Evolutionary conservation across 2,113 vertebrate species (phyloP).

Genomic region (Rhynchomys soricoides): DNA sequence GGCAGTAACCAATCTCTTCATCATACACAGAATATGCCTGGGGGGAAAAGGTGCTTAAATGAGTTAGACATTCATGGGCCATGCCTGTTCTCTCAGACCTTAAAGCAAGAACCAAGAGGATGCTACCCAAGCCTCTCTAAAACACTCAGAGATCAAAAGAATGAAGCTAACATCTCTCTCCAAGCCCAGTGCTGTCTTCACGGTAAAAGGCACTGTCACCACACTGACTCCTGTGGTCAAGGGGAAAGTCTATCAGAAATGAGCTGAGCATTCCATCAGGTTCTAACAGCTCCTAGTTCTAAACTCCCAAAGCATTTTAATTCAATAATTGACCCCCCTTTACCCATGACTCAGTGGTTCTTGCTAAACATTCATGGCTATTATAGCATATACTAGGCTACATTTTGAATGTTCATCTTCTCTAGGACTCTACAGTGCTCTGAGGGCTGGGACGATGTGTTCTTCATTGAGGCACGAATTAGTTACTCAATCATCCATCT

Average conservation of each 20-base stretch:
- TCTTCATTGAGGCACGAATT: not conserved
- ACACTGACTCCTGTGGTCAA: not conserved
- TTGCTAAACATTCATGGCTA: not conserved
- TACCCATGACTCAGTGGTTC: not conserved
- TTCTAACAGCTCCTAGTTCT: not conserved
- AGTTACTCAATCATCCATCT: conserved; percentile 60
- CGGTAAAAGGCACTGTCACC: not conserved
- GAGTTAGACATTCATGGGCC: not conserved
- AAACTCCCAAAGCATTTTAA: not conserved
- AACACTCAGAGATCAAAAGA: not conserved
- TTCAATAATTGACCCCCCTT: not conserved
- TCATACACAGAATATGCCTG: conserved; percentile 99
- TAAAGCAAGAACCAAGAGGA: not conserved
- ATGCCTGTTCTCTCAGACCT: not conserved
- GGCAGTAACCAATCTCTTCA: conserved; percentile 99
- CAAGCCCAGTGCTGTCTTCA: not conserved
- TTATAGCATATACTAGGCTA: not conserved
- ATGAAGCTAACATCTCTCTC: not conserved
- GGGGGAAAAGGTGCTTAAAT: conserved; percentile 29
- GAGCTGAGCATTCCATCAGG: not conserved
- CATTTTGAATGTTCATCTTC: not conserved
- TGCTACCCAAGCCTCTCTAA: not conserved
- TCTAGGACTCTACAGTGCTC: not conserved
- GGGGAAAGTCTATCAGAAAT: not conserved
- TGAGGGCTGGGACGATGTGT: not conserved